Conservation (phyloP, 1,140 invertebrate genomes). For the Drosophila ironensis region DNA sequence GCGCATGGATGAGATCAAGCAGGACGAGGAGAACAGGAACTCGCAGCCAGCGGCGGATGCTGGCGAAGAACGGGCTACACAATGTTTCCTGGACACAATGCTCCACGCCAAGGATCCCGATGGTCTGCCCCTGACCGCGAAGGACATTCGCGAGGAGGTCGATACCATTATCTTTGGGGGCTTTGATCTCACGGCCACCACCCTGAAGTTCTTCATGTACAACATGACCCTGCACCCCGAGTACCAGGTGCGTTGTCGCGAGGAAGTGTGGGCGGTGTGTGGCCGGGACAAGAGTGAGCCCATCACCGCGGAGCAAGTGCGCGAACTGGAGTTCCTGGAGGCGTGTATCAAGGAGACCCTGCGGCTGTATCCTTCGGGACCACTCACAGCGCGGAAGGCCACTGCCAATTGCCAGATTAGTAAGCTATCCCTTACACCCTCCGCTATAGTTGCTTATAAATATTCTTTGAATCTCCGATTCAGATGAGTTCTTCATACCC, state of each 20-base stretch:
- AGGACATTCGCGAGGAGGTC: conserved; percentile 86
- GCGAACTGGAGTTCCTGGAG: conserved; percentile 85
- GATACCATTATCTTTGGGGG: conserved; percentile 87
- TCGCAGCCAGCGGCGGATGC: background rate
- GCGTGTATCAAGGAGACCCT: conserved; percentile 86
- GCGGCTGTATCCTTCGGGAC: conserved; percentile 91
- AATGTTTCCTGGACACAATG: conserved; percentile 86
- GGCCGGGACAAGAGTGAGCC: conserved; percentile 74
- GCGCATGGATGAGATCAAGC: conserved; percentile 30
- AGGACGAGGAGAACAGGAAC: conserved; percentile 40
- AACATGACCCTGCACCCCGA: conserved; percentile 60
- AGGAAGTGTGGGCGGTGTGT: conserved; percentile 85
- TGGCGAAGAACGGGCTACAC: background rate
- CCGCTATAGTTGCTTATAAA: too few relatives aligned
- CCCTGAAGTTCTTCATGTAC: conserved; percentile 62
- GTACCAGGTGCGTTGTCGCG: conserved; percentile 83
- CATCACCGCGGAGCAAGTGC: conserved; percentile 83
- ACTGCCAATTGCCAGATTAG: conserved; percentile 58
- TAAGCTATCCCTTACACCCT: too few relatives aligned
- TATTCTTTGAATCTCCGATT: background rate
- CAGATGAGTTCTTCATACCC: conserved; percentile 63
- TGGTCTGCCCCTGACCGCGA: conserved; percentile 82
- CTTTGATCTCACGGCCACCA: conserved; percentile 61
- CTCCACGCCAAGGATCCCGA: conserved; percentile 83
- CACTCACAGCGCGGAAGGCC: conserved; percentile 85